Evolutionary conservation across 2,888 invertebrate species (phyloP), one percentile per base, ranked within the genome.

Genomic region (Himalopsyche kuldschensis): DNA sequence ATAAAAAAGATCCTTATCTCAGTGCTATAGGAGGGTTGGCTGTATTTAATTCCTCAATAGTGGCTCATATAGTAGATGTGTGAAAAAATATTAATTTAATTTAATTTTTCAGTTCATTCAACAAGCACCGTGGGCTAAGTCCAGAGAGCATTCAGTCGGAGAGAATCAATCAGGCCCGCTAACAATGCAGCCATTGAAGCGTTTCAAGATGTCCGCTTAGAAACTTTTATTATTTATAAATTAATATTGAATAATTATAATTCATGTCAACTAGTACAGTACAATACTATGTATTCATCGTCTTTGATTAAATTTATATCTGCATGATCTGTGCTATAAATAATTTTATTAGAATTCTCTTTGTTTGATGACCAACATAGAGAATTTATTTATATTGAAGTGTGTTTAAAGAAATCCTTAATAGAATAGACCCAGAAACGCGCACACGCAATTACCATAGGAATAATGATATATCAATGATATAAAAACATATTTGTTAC

Each of bases 121-220:
- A 32, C 85, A 85, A 75, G 78, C 82, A 24, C 35, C 79, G 4
- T 86, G 86, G 86, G 75, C 78, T n/a, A 84, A 86, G 55, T 69
- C 84, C 6, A 80, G 82, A 76, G 86, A 85, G 78, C 86, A 85
- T 63, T 78, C 86, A 32, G 82, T 82, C 15, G 86, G 86, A 27
- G 86, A 86, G 75, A 85, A 84, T 41, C 86, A 85, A 75, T 82
- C 86, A 27, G 79, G 80, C 32, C 78, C 82, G 10, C 80, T 84
- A 5, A 81, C 83, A 5, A 85, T 86, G 84, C 85, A 82, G 75
- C 81, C 86, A 11, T 63, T 86, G 27, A 86, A 86, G 81, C 82
- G 85, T 55, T 85, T 85, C 81, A 86, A 85, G 81, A 86, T 85
- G 86, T 82, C 85, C 35, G 82, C 77, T 82, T 86, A 86, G 83